Evolutionary conservation across 2,113 vertebrate species (phyloP).

Genomic region (Nymphicus hollandicus): DNA sequence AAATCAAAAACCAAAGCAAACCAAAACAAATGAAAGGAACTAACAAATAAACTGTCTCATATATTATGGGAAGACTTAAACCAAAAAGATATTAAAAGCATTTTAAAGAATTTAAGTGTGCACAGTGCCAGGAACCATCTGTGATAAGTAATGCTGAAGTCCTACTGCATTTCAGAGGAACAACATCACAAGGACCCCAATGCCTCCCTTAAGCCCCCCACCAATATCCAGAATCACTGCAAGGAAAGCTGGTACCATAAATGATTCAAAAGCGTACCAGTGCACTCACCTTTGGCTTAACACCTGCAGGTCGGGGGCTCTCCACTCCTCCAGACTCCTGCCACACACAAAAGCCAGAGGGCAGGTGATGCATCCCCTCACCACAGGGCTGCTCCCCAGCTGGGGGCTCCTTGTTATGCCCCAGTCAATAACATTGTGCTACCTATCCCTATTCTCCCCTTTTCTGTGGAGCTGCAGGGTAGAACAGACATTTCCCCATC

Average conservation of each 20-base stretch:
- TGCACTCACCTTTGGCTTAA: neutral
- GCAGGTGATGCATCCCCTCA: rapidly evolving
- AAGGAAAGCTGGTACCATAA: rapidly evolving
- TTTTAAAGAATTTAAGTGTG: neutral
- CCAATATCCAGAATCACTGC: rapidly evolving
- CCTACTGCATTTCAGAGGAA: neutral
- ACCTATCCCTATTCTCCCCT: rapidly evolving
- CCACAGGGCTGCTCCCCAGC: rapidly evolving
- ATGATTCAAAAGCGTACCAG: neutral
- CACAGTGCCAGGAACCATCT: rapidly evolving
- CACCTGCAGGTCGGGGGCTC: rapidly evolving
- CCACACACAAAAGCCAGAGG: rapidly evolving
- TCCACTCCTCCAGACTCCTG: neutral
- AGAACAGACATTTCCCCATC: neutral
- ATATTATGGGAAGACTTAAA: neutral
- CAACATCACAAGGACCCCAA: rapidly evolving
- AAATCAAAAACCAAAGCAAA: neutral
- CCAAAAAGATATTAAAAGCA: neutral
- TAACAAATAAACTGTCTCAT: neutral
- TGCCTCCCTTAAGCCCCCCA: neutral
- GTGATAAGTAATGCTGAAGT: neutral
- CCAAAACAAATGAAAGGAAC: rapidly evolving
- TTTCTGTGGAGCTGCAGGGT: neutral
- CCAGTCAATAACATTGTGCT: rapidly evolving
- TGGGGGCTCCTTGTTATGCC: neutral